These are phyloP conservation scores for Lomographa bimaculata DNA, from an alignment of 2,888 invertebrate species.

Conservation along the genomic window DNA sequence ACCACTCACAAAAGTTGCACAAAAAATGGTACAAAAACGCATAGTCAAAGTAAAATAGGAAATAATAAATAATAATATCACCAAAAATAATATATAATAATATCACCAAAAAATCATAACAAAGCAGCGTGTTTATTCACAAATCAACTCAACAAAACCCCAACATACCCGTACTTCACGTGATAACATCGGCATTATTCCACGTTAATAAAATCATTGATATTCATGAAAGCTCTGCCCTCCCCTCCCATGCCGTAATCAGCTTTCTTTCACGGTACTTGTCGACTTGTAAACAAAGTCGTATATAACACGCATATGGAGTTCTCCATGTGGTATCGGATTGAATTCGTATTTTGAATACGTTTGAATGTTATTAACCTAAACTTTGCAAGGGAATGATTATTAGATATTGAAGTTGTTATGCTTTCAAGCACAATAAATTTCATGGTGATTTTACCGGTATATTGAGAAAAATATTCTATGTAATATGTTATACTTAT, in stretches of 20 bases:
- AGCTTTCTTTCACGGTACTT: slow-evolving; percentile 33
- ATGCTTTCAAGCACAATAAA: too few relatives aligned
- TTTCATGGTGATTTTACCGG: too few relatives aligned
- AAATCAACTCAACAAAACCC: background rate
- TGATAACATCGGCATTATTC: slow-evolving; percentile 31
- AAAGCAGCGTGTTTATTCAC: too few relatives aligned
- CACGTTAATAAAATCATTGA: slow-evolving; percentile 37
- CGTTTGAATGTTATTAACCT: slow-evolving; percentile 15
- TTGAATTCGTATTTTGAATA: slow-evolving; percentile 15
- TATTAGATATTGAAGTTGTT: background rate
- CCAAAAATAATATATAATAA: too few relatives aligned
- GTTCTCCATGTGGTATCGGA: slow-evolving; percentile 21
- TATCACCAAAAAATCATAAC: too few relatives aligned
- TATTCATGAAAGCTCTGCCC: slow-evolving; percentile 39
- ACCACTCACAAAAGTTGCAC: too few relatives aligned
- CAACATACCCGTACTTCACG: slow-evolving; percentile 1
- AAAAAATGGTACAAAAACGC: too few relatives aligned
- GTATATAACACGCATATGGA: slow-evolving; percentile 30
- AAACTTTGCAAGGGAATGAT: slow-evolving; percentile 1
- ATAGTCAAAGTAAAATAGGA: too few relatives aligned
- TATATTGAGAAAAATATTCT: too few relatives aligned
- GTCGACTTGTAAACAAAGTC: slow-evolving; percentile 36
- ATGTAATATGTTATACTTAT: too few relatives aligned
- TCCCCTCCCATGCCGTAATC: slow-evolving; percentile 35
- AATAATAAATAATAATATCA: too few relatives aligned